Base-by-base conservation (phyloP, 2,888 invertebrate genomes). In the Ecliptopera silaceata region DNA sequence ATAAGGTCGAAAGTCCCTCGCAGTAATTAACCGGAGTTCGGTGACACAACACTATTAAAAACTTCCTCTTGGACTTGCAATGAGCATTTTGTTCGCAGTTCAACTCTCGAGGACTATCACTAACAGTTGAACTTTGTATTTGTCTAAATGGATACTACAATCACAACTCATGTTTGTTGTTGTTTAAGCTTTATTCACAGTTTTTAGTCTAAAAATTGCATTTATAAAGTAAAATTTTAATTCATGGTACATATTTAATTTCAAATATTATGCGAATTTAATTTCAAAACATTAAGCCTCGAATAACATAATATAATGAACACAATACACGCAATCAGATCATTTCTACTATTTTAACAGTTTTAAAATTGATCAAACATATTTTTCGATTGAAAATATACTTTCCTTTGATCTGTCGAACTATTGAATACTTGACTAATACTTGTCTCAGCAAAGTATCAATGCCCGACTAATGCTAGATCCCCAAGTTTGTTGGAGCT, bases 11-110 rank as follows among this genome's bases (percentile, higher is more conserved):
- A 43, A 67, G 44, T 69, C 34, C 59, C 44, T 15, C 57, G 56
- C 48, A 69, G 68, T 74, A 75, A 75, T 77, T 77, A 77, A 72
- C 66, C 69, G 65, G 58, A 53, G 42, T 34, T 64, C 53, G 64
- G 64, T 63, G 67, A 68, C 70, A 70, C 69, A 71, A 72, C 68
- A 69, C 71, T 71, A 76, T 75, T 77, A 69, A 71, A 72, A 74
- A 77, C 62, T 75, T 75, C 54, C 60, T 65, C 67, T 22, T 20
- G 38, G 20, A 46, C 38, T 38, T 47, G 51, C 51, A 42, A 54
- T 45, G 47, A 43, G 44, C 52, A 45, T 53, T 47, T 39, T 43
- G 50, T 29, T 42, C 34, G 36, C 11, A 47, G 36, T 38, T 47
- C 29, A 17, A 44, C 44, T 45, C 31, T 31, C 4, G 38, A 39